Evolutionary conservation across 2,888 invertebrate genomes (phyloP).

Genomic region (Toxonevra muliebris): DNA sequence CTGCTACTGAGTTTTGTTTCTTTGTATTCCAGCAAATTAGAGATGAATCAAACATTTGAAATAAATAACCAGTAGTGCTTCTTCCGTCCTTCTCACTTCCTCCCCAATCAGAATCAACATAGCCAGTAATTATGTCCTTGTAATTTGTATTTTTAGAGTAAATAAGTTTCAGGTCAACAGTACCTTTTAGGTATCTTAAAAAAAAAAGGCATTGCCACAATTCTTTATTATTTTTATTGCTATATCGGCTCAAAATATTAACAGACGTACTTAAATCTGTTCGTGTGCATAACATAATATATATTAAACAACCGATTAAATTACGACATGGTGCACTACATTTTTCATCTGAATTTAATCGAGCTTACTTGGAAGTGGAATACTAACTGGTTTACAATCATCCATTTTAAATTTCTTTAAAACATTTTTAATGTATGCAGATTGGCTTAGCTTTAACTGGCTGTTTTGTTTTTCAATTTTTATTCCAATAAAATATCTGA

Average conservation of each 20-base stretch:
- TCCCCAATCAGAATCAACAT: slow-evolving; percentile 38
- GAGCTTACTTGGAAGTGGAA: slow-evolving; percentile 8
- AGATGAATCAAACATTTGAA: slow-evolving; percentile 17
- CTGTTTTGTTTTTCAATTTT: no score
- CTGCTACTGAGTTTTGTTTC: slow-evolving; percentile 23
- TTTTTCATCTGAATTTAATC: slow-evolving; percentile 26
- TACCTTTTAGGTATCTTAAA: slow-evolving; percentile 10
- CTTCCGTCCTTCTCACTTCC: slow-evolving; percentile 30
- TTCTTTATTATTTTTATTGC: slow-evolving; percentile 29
- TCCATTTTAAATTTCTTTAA: slow-evolving; percentile 27
- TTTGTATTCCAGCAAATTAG: slow-evolving; percentile 11
- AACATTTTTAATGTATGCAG: slow-evolving; percentile 29
- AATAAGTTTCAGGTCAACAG: slow-evolving; percentile 17
- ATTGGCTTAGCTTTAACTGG: slow-evolving; percentile 27
- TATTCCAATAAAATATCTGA: no score
- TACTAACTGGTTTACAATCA: slow-evolving; percentile 19
- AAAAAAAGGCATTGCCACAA: slow-evolving; percentile 26
- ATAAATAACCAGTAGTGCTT: slow-evolving; percentile 25
- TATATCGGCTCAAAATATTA: slow-evolving; percentile 31
- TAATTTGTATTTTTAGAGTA: slow-evolving; percentile 2
- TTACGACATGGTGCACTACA: slow-evolving; percentile 34
- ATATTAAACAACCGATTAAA: slow-evolving; percentile 35
- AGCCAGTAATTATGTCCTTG: slow-evolving; percentile 30
- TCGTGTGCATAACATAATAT: slow-evolving; percentile 32
- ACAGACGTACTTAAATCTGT: slow-evolving; percentile 32